Evolutionary conservation across 30 jellyfish, hydroid and myxozoan genomes (phyloP).

Genomic region (Sanderia malayensis): DNA sequence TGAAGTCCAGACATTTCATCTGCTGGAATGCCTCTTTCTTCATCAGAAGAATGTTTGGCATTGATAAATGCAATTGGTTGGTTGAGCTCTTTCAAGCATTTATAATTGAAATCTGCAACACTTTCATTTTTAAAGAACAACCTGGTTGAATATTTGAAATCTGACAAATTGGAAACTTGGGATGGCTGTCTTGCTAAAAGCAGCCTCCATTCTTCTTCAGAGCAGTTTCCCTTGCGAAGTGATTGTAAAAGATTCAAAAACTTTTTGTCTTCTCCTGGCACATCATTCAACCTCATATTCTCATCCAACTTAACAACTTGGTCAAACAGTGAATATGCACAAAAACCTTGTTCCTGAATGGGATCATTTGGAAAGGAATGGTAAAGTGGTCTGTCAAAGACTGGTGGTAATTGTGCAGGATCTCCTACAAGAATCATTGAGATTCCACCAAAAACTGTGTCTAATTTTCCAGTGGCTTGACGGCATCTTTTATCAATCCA

Average conservation of each 20-base stretch:
- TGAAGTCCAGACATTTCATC: constrained; percentile 65
- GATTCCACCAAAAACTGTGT: constrained; percentile 29
- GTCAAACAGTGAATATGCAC: constrained; percentile 8
- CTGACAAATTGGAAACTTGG: no score
- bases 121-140: constrained; percentile 19
- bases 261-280: no score
- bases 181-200: no score
- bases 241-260: no score
- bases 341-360: constrained; percentile 16
- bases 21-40: constrained; percentile 23
- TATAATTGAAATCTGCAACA: no score
- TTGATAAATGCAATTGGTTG: constrained; percentile 47
- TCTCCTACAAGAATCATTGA: constrained; percentile 24
- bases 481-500: constrained; percentile 32
- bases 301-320: no score
- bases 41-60: constrained; percentile 27
- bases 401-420: constrained; percentile 46
- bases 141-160: background rate
- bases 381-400: constrained; percentile 19
- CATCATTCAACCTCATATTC: no score
- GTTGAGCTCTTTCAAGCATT: background rate
- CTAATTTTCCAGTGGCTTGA: constrained; percentile 26
- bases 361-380: constrained; percentile 8
- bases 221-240: no score
- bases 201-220: no score